These are phyloP conservation scores for Drosophila pachea DNA, from an alignment of 1,140 invertebrate species.

Conservation along the genomic window DNA sequence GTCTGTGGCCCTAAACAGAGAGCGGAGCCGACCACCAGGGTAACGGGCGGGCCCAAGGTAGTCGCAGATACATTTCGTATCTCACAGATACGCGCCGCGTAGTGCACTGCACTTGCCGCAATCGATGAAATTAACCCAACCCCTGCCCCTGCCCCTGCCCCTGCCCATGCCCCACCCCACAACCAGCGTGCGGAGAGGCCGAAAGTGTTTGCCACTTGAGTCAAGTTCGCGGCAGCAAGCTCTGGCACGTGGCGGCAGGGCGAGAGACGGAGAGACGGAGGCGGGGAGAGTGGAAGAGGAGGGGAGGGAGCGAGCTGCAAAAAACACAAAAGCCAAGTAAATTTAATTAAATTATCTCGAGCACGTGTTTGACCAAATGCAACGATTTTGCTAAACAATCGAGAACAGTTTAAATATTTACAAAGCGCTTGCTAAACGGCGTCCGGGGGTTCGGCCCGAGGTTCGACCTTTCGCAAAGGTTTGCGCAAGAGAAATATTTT, in stretches of 20 bases:
- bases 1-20: slow-evolving; percentile 29
- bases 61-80: not conserved
- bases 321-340: slow-evolving; percentile 68
- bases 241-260: slow-evolving; percentile 39
- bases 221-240: slow-evolving; percentile 22
- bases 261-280: slow-evolving; percentile 14
- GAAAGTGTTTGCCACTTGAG: slow-evolving; percentile 72
- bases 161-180: not conserved
- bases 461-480: slow-evolving; percentile 19
- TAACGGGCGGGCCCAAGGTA: not conserved
- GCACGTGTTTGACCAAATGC: slow-evolving; percentile 78
- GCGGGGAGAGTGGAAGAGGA: too few relatives aligned
- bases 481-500: slow-evolving; percentile 55
- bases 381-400: slow-evolving; percentile 75
- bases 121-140: slow-evolving; percentile 37
- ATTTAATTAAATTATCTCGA: slow-evolving; percentile 78
- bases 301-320: slow-evolving; percentile 16
- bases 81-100: too few relatives aligned
- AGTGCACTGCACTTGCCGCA: slow-evolving; percentile 68
- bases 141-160: not conserved
- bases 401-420: slow-evolving; percentile 74
- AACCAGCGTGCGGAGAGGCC: slow-evolving; percentile 39
- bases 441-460: slow-evolving; percentile 45
- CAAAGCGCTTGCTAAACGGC: slow-evolving; percentile 63
- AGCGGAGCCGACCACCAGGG: slow-evolving; percentile 47